These are phyloP conservation scores for Azorinus chamasolen DNA, from an alignment of 2,888 invertebrate genomes.

Conservation along the genomic window DNA sequence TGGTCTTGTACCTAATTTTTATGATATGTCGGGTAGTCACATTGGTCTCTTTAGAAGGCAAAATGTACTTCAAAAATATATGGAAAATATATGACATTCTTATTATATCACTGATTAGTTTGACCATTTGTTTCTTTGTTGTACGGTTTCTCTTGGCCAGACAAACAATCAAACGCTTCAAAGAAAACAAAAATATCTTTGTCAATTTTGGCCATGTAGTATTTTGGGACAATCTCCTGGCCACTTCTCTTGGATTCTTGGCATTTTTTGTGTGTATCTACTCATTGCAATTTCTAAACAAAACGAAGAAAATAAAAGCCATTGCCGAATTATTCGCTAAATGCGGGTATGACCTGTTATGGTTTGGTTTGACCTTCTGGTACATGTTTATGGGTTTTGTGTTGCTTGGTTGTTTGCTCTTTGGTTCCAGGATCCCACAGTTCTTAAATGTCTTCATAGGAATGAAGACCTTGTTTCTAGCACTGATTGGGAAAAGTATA, in stretches of 20 bases:
- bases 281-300: slow-evolving; percentile 70
- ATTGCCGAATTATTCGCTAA: slow-evolving; percentile 36
- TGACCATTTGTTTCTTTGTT: slow-evolving; percentile 45
- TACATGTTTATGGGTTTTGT: slow-evolving; percentile 68
- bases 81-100: slow-evolving; percentile 65
- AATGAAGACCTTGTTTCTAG: slow-evolving; percentile 67
- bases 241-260: slow-evolving; percentile 60
- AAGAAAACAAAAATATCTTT: slow-evolving; percentile 56
- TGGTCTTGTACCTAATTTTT: slow-evolving; percentile 47
- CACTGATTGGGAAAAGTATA: slow-evolving; percentile 70
- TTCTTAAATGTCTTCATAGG: slow-evolving; percentile 66
- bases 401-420: slow-evolving; percentile 64
- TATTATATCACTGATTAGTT: slow-evolving; percentile 29
- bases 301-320: slow-evolving; percentile 65
- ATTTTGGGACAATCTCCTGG: slow-evolving; percentile 71
- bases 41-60: slow-evolving; percentile 41
- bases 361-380: slow-evolving; percentile 68
- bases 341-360: slow-evolving; percentile 61
- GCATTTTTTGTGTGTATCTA: slow-evolving; percentile 70
- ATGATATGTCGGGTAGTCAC: slow-evolving; percentile 48
- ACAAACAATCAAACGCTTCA: slow-evolving; percentile 51
- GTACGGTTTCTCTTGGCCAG: slow-evolving; percentile 43
- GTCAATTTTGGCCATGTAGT: slow-evolving; percentile 70
- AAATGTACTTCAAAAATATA: slow-evolving; percentile 42
- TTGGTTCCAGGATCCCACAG: slow-evolving; percentile 59